phyloP scores from a whole-genome alignment of 53 echinoderm and acorn worm species.

The Holothuria scabra region DNA sequence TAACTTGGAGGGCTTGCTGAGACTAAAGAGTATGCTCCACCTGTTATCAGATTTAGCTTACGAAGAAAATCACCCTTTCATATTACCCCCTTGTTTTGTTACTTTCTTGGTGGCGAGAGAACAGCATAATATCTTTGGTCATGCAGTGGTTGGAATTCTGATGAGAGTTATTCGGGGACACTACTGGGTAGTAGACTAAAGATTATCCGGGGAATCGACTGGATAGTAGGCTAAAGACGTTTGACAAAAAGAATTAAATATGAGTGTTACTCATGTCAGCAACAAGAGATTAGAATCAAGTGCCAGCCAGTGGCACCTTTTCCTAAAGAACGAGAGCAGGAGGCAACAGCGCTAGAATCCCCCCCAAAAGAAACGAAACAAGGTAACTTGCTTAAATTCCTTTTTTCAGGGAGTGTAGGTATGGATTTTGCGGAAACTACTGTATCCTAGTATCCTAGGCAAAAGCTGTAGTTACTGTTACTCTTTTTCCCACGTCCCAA shows the following conservation, averaged over 20 bases:
- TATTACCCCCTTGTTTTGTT: background rate
- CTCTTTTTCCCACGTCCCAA: too few species aligned
- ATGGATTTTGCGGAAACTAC: background rate
- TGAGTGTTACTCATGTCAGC: slow-evolving; percentile 2
- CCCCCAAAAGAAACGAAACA: too few species aligned
- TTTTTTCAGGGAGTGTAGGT: background rate
- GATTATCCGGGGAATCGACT: background rate
- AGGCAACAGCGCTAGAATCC: background rate
- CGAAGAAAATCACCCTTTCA: background rate
- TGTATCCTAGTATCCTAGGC: background rate
- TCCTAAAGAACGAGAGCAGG: background rate
- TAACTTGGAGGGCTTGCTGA: background rate
- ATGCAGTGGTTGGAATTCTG: background rate
- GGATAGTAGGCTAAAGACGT: background rate
- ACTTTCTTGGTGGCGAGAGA: background rate
- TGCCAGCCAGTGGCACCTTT: slow-evolving; percentile 1
- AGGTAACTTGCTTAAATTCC: too few species aligned
- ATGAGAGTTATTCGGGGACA: background rate
- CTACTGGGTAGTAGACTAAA: background rate
- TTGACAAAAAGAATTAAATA: background rate
- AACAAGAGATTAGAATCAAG: background rate
- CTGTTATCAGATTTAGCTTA: background rate
- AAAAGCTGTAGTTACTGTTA: slow-evolving; percentile 1
- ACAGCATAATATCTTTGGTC: background rate
- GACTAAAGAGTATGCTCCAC: background rate